Conservation (phyloP, 2,113 vertebrate species). For the Lophura nycthemera region DNA sequence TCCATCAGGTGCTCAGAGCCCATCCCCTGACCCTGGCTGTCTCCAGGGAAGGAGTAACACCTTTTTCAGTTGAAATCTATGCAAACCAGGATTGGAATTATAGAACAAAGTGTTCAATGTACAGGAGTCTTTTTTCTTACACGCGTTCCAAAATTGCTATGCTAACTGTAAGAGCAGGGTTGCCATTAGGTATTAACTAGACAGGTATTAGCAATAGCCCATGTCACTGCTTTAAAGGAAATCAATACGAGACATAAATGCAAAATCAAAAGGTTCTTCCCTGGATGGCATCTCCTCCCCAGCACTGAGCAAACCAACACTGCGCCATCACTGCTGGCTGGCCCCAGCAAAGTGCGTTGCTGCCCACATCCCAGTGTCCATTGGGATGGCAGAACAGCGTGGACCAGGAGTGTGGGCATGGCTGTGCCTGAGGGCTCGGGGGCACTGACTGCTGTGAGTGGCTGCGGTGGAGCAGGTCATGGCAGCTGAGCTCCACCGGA, state of each 20-base stretch:
- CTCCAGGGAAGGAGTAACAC: neutral
- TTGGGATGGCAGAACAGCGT: accelerated
- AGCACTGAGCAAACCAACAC: neutral
- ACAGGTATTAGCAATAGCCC: neutral
- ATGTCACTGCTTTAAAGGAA: conserved; percentile 42
- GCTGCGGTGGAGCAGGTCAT: neutral
- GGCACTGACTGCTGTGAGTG: accelerated
- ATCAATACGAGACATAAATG: conserved; percentile 53
- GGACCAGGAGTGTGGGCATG: accelerated
- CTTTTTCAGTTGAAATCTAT: neutral
- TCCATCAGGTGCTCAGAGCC: neutral
- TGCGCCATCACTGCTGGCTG: neutral
- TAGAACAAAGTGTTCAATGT: neutral
- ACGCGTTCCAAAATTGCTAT: neutral
- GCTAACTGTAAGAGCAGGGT: neutral
- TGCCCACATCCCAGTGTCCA: accelerated
- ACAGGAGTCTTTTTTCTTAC: neutral
- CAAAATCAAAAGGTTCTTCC: conserved; percentile 69
- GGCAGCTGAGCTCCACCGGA: accelerated
- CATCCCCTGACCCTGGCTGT: neutral
- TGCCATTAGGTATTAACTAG: conserved; percentile 34
- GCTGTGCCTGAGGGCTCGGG: accelerated
- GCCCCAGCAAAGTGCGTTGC: neutral
- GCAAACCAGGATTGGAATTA: neutral
- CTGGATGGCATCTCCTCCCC: neutral